Conservation (phyloP, 2,888 invertebrate genomes). For the Cepaea hortensis region DNA sequence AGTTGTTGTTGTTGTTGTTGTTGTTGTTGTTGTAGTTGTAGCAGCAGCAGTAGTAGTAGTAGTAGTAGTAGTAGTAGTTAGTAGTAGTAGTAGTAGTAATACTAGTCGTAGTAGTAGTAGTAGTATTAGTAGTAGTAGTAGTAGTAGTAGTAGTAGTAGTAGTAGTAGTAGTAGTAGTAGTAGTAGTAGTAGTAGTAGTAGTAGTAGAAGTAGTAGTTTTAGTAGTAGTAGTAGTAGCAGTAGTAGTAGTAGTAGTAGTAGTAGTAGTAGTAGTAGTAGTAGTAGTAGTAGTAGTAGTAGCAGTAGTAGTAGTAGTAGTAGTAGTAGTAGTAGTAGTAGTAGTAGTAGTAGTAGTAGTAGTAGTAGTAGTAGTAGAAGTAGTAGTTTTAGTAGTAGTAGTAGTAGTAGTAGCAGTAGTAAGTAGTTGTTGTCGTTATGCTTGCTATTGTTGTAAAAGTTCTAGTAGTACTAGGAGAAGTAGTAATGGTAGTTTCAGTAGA, state of each 20-base stretch:
- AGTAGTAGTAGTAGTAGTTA: constrained; percentile 43
- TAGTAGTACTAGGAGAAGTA: too few species aligned
- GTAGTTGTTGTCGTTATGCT: too few species aligned
- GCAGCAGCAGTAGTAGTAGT: constrained; percentile 41
- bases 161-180: not conserved
- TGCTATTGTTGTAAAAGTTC: too few species aligned
- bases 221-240: not conserved
- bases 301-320: constrained; percentile 30
- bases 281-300: constrained; percentile 12
- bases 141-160: too few species aligned
- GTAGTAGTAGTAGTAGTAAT: constrained; percentile 38
- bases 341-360: constrained; percentile 36
- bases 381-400: not conserved
- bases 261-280: too few species aligned
- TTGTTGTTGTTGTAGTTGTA: constrained; percentile 23
- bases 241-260: too few species aligned
- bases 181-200: constrained; percentile 34
- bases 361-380: constrained; percentile 43
- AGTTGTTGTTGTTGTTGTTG: too few species aligned
- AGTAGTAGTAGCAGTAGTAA: too few species aligned
- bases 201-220: constrained; percentile 34
- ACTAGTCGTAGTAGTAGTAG: not conserved
- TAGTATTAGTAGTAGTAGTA: too few species aligned
- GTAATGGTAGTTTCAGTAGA: too few species aligned
- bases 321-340: constrained; percentile 43